Evolutionary conservation across 2,888 invertebrate species (phyloP), one percentile per base, ranked within the genome.

Genomic region (Agrypnus murinus): DNA sequence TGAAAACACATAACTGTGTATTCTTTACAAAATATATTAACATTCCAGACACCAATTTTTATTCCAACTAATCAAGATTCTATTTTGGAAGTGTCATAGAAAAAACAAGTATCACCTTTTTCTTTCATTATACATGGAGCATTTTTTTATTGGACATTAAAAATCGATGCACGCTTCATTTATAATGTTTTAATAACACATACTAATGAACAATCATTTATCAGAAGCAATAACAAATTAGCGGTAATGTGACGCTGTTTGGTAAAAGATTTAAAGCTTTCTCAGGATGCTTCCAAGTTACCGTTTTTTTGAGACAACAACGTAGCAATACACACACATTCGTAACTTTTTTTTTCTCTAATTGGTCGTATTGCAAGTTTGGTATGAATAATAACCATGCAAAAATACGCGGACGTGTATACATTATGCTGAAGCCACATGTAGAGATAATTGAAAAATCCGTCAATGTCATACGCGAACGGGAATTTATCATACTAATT

Each of bases 401-500:
- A 63, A 36, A 48, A 63, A 63, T 36, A 48, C 45, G 50, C 65
- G 32, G 53, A 53, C 55, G 55, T 65, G 25, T 53, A 55, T 31
- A 53, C 53, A 53, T 65, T 38, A 38, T 19, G 34, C 9, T 19
- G 45, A 19, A 55, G 34, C 53, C 53, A 38, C 46, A 66, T 66
- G 66, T 32, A 15, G 59, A 48, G 59, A 59, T 66, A 66, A 66
- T 66, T 48, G 66, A 66, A 66, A 66, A 66, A 59, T 66, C 59
- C 48, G 38, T 66, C 66, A 66, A 59, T 50, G 59, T 59, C 66
- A 48, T 58, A 38, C 7, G 50, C 14, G 17, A 66, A 43, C 36
- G 50, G 43, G 38, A 58, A 59, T 60, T 48, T 60, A 58, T 66
- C 50, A 25, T 25, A 36, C 59, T 66, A 66, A 66, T 66, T 66